phyloP scores from a whole-genome alignment of 2,113 vertebrate genomes.

The Uropsilus gracilis region DNA sequence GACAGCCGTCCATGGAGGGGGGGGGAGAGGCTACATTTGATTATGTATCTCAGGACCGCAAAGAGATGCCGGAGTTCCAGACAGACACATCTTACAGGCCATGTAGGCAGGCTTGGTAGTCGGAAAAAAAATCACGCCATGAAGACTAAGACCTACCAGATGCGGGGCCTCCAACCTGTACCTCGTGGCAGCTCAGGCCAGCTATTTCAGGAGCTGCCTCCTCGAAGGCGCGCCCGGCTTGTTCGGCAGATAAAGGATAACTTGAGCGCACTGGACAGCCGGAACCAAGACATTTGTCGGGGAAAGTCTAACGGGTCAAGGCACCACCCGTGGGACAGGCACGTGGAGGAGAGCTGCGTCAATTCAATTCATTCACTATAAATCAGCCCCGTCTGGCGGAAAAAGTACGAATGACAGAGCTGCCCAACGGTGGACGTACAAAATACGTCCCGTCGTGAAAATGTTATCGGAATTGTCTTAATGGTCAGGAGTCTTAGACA shows the following conservation, averaged over 20 bases:
- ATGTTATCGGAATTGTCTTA: no score
- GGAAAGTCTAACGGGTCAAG: neutral
- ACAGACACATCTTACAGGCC: constrained; percentile 11
- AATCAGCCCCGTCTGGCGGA: no score
- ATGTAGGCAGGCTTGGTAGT: neutral
- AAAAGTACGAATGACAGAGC: no score
- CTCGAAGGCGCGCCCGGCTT: neutral
- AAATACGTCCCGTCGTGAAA: no score
- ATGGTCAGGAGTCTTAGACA: neutral
- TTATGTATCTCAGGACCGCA: neutral
- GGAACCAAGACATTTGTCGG: neutral
- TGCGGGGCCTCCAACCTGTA: neutral
- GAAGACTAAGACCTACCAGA: neutral
- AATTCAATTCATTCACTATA: no score
- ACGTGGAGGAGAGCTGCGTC: no score
- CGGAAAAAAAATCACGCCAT: neutral
- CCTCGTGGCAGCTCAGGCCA: neutral
- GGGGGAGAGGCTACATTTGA: neutral
- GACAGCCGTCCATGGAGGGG: neutral
- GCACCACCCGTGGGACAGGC: no score
- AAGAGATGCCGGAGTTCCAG: neutral
- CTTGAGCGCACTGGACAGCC: neutral
- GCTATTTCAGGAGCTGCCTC: neutral
- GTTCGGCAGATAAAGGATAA: neutral
- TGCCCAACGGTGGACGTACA: no score